A percentile compares a stretch with the other conserved stretches of the same genome.
Evolutionary conservation across 1,140 invertebrate species (phyloP).

Genomic region (Tetranychus urticae): DNA sequence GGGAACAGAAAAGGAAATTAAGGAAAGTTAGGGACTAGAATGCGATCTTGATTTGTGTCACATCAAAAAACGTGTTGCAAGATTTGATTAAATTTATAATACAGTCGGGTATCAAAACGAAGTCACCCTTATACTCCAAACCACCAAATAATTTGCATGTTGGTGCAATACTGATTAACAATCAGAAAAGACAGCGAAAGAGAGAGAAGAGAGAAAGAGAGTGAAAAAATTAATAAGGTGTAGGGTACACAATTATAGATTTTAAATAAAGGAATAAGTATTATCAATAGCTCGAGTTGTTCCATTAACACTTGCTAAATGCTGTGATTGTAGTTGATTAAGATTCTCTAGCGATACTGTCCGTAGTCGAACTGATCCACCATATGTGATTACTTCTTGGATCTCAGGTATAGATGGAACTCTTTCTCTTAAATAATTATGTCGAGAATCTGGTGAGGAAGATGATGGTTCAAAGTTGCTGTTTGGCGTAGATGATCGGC

Average conservation of each 20-base stretch:
- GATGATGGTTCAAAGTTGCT: not conserved
- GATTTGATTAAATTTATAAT: too few relatives aligned
- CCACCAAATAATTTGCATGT: too few relatives aligned
- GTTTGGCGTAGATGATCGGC: conserved; percentile 11
- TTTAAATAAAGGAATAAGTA: conserved; percentile 44
- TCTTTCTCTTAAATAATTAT: not conserved
- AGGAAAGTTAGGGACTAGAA: too few relatives aligned
- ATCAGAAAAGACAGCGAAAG: not conserved
- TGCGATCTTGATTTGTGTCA: too few relatives aligned
- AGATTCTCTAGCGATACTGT: conserved; percentile 39
- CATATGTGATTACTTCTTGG: conserved; percentile 24
- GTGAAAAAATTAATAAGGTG: not conserved
- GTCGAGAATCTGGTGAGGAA: not conserved
- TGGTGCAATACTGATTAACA: not conserved
- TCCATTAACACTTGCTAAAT: conserved; percentile 12
- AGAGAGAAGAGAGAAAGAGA: not conserved
- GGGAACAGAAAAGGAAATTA: too few relatives aligned
- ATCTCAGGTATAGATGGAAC: conserved; percentile 13
- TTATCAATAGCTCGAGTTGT: conserved; percentile 37
- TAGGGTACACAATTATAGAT: not conserved
- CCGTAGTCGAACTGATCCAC: conserved; percentile 37
- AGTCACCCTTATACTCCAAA: too few relatives aligned
- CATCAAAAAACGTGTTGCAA: too few relatives aligned
- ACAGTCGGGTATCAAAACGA: too few relatives aligned
- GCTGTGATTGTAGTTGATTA: conserved; percentile 19